Evolutionary conservation across 2,888 invertebrate genomes (phyloP).

Genomic region (Pomacea canaliculata): DNA sequence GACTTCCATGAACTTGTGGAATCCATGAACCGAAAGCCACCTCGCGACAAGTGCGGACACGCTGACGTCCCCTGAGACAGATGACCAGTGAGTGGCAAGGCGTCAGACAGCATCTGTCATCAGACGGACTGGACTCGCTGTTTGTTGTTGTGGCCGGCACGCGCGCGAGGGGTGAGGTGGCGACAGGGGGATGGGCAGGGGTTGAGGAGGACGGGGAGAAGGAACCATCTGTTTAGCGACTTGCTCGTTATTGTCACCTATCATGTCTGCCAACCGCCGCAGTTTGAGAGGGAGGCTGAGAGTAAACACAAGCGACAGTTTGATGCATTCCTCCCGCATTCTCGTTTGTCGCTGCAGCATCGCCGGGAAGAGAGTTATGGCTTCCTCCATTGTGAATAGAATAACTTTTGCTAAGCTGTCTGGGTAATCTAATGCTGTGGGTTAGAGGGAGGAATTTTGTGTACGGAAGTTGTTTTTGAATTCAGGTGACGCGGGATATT

Average conservation of each 20-base stretch:
- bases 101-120: constrained; percentile 6
- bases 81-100: not conserved
- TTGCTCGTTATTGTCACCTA: constrained; percentile 3
- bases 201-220: not conserved
- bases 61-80: not conserved
- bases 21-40: too few relatives aligned
- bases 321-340: not conserved
- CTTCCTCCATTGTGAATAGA: too few relatives aligned
- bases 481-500: too few relatives aligned
- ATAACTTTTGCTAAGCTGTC: too few relatives aligned
- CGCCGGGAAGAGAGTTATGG: too few relatives aligned
- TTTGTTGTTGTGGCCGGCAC: constrained; percentile 14
- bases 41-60: not conserved
- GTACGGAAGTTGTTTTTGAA: too few relatives aligned
- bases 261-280: constrained; percentile 9
- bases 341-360: too few relatives aligned
- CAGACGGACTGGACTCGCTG: constrained; percentile 3
- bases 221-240: constrained; percentile 5
- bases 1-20: too few relatives aligned
- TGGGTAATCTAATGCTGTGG: too few relatives aligned
- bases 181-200: too few relatives aligned
- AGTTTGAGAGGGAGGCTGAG: not conserved
- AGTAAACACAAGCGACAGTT: not conserved
- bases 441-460: too few relatives aligned
- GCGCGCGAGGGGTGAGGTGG: not conserved